A percentile compares a stretch with the other conserved stretches of the same genome.
Conservation (phyloP, 2,797 vertebrate species). For the Gila robusta region DNA sequence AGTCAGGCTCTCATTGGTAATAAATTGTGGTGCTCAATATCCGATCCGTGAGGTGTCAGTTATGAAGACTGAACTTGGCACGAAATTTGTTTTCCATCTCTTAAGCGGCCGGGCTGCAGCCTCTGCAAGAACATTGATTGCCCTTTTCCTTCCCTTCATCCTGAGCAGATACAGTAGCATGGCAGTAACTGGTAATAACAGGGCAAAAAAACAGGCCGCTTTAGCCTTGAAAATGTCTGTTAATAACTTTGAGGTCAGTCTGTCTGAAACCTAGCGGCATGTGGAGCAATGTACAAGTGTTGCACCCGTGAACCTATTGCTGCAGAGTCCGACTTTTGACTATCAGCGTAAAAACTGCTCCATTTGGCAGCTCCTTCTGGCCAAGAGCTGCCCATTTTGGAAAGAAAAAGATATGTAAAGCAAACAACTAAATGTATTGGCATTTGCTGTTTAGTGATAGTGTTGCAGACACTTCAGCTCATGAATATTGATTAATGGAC, state of each 20-base stretch:
- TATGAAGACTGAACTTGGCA: slow-evolving; percentile 77
- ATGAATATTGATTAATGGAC: background rate
- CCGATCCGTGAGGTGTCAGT: slow-evolving; percentile 73
- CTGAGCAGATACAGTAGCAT: slow-evolving; percentile 61
- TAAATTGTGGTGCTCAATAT: slow-evolving; percentile 77
- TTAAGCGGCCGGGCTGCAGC: slow-evolving; percentile 69
- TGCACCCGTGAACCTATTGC: background rate
- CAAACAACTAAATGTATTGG: background rate
- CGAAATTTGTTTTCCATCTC: slow-evolving; percentile 76
- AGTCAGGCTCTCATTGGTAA: slow-evolving; percentile 63
- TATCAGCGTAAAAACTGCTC: background rate
- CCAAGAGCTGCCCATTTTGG: background rate
- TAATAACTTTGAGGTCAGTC: slow-evolving; percentile 52
- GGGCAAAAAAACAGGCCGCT: slow-evolving; percentile 43
- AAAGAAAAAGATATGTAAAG: background rate
- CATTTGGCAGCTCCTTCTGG: background rate
- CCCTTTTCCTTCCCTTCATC: slow-evolving; percentile 70
- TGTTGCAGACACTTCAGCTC: background rate
- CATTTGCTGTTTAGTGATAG: background rate
- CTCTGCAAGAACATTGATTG: slow-evolving; percentile 73
- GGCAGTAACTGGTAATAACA: slow-evolving; percentile 53
- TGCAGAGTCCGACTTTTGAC: background rate
- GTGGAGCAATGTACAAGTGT: background rate
- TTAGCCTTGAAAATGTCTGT: slow-evolving; percentile 35
- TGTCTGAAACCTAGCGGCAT: slow-evolving; percentile 23